Percentiles rank a stretch among this genome's conserved stretches.
Conservation (phyloP, 1,140 invertebrate species). For the Anastrepha obliqua region DNA sequence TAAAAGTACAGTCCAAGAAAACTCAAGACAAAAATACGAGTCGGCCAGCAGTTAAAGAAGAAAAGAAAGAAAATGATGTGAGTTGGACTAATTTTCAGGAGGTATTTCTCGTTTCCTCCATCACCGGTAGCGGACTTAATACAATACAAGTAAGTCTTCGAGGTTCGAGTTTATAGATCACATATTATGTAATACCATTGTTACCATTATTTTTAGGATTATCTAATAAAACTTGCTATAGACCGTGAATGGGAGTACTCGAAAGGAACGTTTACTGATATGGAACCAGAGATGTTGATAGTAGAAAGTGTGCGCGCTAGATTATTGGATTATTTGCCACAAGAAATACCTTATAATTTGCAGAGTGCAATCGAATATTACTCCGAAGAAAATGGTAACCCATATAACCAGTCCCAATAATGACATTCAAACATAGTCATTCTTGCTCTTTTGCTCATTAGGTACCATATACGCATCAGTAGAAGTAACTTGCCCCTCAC, state of each 20-base stretch:
- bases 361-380: constrained; percentile 81
- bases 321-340: constrained; percentile 84
- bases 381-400: constrained; percentile 75
- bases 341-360: constrained; percentile 89
- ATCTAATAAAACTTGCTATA: constrained; percentile 81
- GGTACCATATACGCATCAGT: constrained; percentile 80
- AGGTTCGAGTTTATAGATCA: background rate
- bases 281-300: constrained; percentile 81
- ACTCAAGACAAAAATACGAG: background rate
- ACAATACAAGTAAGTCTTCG: constrained; percentile 80
- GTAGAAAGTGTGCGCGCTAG: constrained; percentile 84
- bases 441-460: constrained; percentile 62
- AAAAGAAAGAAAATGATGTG: constrained; percentile 61
- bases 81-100: constrained; percentile 87
- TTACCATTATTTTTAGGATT: constrained; percentile 78
- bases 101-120: constrained; percentile 92
- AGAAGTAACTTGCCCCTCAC: constrained; percentile 78
- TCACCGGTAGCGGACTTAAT: constrained; percentile 85
- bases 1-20: background rate
- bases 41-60: background rate
- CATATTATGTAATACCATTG: background rate
- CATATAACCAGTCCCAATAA: background rate
- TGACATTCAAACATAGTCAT: background rate
- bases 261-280: constrained; percentile 81
- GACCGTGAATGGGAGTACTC: constrained; percentile 81